A percentile compares a stretch with the other conserved stretches of the same genome.
Conservation (phyloP, 2,113 vertebrate species). For the Syngnathoides biaculeatus region DNA sequence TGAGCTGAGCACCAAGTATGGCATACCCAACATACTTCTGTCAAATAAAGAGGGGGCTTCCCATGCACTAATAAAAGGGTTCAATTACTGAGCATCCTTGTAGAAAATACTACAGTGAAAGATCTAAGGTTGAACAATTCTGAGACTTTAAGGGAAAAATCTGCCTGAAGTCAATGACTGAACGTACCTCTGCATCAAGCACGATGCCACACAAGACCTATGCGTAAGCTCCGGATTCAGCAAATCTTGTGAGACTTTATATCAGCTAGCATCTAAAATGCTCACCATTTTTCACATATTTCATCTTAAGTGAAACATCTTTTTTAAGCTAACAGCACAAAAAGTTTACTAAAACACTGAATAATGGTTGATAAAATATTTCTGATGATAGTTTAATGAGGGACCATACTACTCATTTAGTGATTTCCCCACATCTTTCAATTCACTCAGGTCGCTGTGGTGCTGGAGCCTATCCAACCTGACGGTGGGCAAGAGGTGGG, state of each 20-base stretch:
- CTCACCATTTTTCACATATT: too few relatives aligned
- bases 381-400: too few relatives aligned
- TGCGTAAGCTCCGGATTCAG: background rate
- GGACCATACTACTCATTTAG: too few relatives aligned
- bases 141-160: background rate
- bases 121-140: background rate
- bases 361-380: too few relatives aligned
- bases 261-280: background rate
- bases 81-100: slow-evolving; percentile 30
- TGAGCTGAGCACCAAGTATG: slow-evolving; percentile 17
- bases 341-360: too few relatives aligned
- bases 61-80: slow-evolving; percentile 25
- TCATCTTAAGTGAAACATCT: too few relatives aligned
- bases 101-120: background rate
- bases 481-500: too few relatives aligned
- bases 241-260: background rate
- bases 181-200: background rate
- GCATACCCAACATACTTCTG: slow-evolving; percentile 10
- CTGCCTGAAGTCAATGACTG: background rate
- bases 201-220: background rate
- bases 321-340: too few relatives aligned
- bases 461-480: too few relatives aligned
- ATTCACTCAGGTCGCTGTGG: too few relatives aligned
- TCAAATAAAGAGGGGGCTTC: background rate
- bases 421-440: too few relatives aligned